phyloP scores from a whole-genome alignment of 2,113 vertebrate genomes.

The Eulemur rufifrons region DNA sequence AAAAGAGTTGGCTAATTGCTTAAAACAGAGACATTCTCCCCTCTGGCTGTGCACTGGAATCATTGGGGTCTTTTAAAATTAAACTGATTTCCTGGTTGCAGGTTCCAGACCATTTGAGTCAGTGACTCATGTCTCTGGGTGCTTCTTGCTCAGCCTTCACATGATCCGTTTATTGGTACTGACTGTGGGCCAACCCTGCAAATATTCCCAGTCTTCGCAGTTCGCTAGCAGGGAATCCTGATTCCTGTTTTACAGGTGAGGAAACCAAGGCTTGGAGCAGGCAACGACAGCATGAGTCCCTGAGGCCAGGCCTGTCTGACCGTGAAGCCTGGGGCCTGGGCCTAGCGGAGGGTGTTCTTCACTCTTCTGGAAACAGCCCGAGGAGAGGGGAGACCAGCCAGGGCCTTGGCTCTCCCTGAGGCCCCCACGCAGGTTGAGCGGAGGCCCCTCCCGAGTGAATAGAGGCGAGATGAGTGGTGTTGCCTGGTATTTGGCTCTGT shows the following conservation, averaged over 20 bases:
- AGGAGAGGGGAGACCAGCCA: neutral
- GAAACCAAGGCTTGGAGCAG: neutral
- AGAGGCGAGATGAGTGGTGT: neutral
- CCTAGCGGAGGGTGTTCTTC: neutral
- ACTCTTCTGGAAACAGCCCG: neutral
- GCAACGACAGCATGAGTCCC: neutral
- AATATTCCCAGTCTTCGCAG: neutral
- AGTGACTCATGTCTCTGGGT: neutral
- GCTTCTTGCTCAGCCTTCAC: neutral
- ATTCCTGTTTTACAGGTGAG: neutral
- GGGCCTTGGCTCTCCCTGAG: neutral
- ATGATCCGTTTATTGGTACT: neutral
- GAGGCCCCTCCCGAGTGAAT: neutral
- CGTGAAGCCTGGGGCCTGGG: neutral
- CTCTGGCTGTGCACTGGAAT: neutral
- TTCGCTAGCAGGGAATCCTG: neutral
- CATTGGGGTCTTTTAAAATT: neutral
- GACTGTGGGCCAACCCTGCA: neutral
- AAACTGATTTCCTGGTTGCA: neutral
- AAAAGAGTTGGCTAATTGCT: neutral
- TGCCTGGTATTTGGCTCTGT: neutral
- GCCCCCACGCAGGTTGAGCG: neutral
- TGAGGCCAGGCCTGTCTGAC: neutral
- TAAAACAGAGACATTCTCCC: neutral
- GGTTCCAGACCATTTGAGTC: neutral